phyloP scores from a whole-genome alignment of 1,140 invertebrate species.

The Cardiocondyla obscurior region DNA sequence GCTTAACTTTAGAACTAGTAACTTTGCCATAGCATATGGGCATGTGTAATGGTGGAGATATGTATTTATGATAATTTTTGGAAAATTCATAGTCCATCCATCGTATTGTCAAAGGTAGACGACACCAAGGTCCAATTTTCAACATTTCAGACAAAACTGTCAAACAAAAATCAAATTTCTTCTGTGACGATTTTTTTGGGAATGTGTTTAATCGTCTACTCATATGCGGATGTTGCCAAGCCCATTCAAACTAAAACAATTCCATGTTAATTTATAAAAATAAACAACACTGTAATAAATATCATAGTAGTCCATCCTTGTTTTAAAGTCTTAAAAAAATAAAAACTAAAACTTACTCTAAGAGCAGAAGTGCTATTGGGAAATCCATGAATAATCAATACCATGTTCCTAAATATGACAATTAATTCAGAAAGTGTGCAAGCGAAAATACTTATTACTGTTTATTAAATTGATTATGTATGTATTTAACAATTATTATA shows the following conservation, averaged over 20 bases:
- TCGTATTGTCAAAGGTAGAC: conserved; percentile 92
- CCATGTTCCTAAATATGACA: conserved; percentile 92
- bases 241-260: conserved; percentile 95
- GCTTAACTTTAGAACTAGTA: conserved; percentile 85
- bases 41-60: conserved; percentile 92
- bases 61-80: conserved; percentile 85
- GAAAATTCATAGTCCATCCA: conserved; percentile 92
- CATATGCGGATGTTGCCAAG: conserved; percentile 96
- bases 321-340: not conserved
- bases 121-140: conserved; percentile 92
- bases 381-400: conserved; percentile 97
- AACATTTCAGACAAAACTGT: conserved; percentile 94
- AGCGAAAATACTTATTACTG: conserved; percentile 12
- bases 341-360: conserved; percentile 85
- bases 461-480: not conserved
- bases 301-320: not conserved
- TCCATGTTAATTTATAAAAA: not conserved
- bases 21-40: conserved; percentile 91
- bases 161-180: conserved; percentile 89
- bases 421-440: conserved; percentile 37
- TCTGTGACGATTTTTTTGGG: conserved; percentile 89
- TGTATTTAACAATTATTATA: too few relatives aligned
- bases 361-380: conserved; percentile 96
- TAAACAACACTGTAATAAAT: not conserved
- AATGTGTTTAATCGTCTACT: conserved; percentile 92